Percentiles rank a stretch among this genome's conserved stretches.
Conservation (phyloP, 2,113 vertebrate species). For the Elephas maximus region DNA sequence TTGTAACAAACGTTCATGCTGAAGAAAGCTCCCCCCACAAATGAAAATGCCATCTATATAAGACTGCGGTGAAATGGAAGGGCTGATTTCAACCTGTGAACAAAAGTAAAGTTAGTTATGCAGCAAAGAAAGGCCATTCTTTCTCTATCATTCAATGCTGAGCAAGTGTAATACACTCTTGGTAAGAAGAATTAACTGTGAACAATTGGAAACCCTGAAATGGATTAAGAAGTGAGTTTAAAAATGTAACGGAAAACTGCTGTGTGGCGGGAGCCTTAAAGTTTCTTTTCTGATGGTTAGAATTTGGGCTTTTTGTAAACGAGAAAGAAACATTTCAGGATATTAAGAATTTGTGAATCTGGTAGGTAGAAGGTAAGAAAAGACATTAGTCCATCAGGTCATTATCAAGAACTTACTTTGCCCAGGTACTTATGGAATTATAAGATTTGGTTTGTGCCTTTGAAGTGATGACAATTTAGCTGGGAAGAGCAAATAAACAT, state of each 20-base stretch:
- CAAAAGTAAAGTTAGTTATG: slow-evolving; percentile 80
- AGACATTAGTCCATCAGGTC: neutral
- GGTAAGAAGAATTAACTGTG: slow-evolving; percentile 74
- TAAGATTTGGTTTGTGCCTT: slow-evolving; percentile 42
- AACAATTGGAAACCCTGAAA: slow-evolving; percentile 75
- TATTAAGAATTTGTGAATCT: slow-evolving; percentile 53
- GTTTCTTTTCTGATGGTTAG: slow-evolving; percentile 50
- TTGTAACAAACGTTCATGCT: slow-evolving; percentile 76
- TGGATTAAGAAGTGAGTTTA: slow-evolving; percentile 80
- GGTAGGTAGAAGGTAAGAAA: slow-evolving; percentile 45
- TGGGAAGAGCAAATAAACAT: slow-evolving; percentile 23
- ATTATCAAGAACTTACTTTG: slow-evolving; percentile 47
- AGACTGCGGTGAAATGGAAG: slow-evolving; percentile 80
- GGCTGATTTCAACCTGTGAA: slow-evolving; percentile 78
- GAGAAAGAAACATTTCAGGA: slow-evolving; percentile 11
- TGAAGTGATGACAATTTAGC: neutral
- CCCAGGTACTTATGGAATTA: neutral
- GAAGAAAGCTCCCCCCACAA: slow-evolving; percentile 77
- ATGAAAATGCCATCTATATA: slow-evolving; percentile 81
- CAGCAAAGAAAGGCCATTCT: slow-evolving; percentile 76
- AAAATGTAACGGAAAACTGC: slow-evolving; percentile 66
- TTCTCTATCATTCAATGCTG: slow-evolving; percentile 67
- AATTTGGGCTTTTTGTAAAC: slow-evolving; percentile 59
- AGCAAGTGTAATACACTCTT: slow-evolving; percentile 66
- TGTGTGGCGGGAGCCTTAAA: slow-evolving; percentile 30